These are phyloP conservation scores for Macquaria ambigua DNA, from an alignment of 2,113 vertebrate species.

Conservation along the genomic window DNA sequence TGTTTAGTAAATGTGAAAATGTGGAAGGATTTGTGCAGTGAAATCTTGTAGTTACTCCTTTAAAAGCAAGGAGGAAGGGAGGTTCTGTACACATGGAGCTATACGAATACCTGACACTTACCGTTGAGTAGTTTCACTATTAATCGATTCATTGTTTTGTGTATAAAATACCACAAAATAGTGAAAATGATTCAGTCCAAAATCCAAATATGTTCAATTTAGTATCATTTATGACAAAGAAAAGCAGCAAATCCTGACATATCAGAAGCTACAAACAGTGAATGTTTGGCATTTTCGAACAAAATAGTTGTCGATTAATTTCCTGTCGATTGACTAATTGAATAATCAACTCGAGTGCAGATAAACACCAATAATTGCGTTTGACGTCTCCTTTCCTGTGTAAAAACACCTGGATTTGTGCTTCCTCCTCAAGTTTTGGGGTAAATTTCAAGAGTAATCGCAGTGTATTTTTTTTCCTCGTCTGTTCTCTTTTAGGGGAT, in stretches of 20 bases:
- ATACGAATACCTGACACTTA: background rate
- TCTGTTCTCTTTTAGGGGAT: constrained; percentile 35
- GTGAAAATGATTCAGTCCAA: too few relatives aligned
- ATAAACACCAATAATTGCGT: background rate
- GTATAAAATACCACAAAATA: background rate
- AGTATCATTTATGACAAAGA: background rate
- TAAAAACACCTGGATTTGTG: background rate
- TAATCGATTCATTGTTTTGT: background rate
- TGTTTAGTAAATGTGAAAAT: background rate
- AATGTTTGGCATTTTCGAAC: background rate
- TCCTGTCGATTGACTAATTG: background rate
- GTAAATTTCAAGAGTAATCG: background rate
- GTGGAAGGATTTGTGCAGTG: background rate
- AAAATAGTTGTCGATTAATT: background rate
- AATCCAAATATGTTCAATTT: background rate
- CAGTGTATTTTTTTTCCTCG: background rate
- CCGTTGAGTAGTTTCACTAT: background rate
- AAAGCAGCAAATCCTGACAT: background rate
- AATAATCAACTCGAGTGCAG: background rate
- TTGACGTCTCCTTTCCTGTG: background rate
- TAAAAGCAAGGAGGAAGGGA: background rate
- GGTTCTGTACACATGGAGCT: background rate
- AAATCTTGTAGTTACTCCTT: background rate
- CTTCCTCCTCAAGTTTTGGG: background rate
- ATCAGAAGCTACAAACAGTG: background rate